Base-by-base conservation (phyloP, 1,140 invertebrate species). In the Pararge aegeria region DNA sequence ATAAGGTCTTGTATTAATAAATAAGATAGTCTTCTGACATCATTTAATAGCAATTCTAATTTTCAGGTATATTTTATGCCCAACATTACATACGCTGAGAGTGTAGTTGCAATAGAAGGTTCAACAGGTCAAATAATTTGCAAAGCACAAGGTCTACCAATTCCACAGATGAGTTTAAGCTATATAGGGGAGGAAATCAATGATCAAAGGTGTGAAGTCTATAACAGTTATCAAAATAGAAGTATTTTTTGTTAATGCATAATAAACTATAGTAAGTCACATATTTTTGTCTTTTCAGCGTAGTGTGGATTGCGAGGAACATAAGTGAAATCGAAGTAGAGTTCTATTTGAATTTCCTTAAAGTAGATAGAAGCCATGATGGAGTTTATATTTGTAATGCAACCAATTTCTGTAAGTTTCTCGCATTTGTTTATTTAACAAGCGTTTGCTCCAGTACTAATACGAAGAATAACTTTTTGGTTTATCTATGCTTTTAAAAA, bases 331-430 rank as follows among this genome's bases (percentile, higher is more conserved):
- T 21, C 5, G 66, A 73, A 54, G 57, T 57, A 15, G 64, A 69
- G 40, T 64, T 75, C 15, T 65, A 73, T 30, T 66, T 80, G 38
- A 66, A 70, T 19, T 70, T 83, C 50, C 61, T 69, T 5, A 66
- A 61, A 54, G 69, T 78, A 5, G 65, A 55, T 15, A 60, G 70
- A 61, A 52, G 49, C 5, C 60, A 74, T 13, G 70, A 61, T 16
- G 81, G 83, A 7, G 21, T 60, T 20, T 86, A 83, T 48, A 44
- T 68, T 15, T 88, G 85, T 56, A 83, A 78, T 38, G 83, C 85
- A 0, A 75, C 46, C 13, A 86, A 88, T 61, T 68, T 71, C 61
- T 76, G 84, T 86, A 72, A 66, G 56, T 55, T 3, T 42, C 10
- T 50, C 37, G 40, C 13, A 10, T 46, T 20, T 46, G n/a, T 46